Conservation (phyloP, 2,113 vertebrate genomes). For the Dipodomys ordii region DNA sequence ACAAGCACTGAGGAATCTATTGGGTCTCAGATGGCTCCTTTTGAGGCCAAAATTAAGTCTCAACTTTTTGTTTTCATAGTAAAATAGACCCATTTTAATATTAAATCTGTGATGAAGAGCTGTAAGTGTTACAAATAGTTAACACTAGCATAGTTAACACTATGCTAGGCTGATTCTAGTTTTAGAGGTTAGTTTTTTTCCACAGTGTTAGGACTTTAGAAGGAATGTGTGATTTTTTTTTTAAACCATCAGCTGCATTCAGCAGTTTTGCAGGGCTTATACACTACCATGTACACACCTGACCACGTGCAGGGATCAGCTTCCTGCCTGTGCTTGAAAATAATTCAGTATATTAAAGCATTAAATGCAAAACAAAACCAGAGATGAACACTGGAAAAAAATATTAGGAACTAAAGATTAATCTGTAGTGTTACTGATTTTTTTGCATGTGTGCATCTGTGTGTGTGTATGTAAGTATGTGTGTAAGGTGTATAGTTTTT, state of each 20-base stretch:
- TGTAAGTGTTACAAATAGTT: slow-evolving; percentile 6
- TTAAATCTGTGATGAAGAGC: background rate
- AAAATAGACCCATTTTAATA: slow-evolving; percentile 17
- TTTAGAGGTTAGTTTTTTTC: slow-evolving; percentile 40
- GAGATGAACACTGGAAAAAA: background rate
- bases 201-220: background rate
- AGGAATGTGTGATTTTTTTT: background rate
- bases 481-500: slow-evolving; percentile 6
- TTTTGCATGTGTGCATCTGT: background rate
- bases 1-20: slow-evolving; percentile 1
- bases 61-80: background rate
- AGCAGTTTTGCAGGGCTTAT: background rate
- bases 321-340: background rate
- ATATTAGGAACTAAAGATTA: background rate
- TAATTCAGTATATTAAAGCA: background rate
- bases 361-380: background rate
- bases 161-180: background rate
- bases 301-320: background rate
- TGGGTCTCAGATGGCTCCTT: background rate
- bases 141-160: background rate
- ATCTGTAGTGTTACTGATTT: background rate
- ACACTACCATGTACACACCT: background rate
- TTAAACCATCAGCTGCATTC: background rate
- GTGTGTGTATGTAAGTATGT: background rate
- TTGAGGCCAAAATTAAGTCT: background rate